Evolutionary conservation across 2,113 vertebrate genomes (phyloP).

Genomic region (Trogon surrucura): DNA sequence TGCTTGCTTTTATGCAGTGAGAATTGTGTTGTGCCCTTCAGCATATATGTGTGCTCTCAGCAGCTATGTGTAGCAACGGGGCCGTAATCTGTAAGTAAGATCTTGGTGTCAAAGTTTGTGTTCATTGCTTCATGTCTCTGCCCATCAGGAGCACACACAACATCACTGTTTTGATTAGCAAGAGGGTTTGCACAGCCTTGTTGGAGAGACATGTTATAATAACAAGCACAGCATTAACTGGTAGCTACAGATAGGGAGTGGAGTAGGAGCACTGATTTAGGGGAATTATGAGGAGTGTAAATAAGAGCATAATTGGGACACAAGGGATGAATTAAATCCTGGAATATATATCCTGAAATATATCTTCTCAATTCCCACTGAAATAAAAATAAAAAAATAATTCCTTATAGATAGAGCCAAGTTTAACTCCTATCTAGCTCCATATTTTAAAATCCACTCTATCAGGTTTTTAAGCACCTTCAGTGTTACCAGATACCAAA

Average conservation of each 20-base stretch:
- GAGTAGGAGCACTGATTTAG: background rate
- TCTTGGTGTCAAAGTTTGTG: background rate
- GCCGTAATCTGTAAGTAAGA: background rate
- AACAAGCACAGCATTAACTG: background rate
- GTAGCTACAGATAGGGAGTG: background rate
- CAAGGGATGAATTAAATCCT: background rate
- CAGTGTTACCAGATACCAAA: background rate
- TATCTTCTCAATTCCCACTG: background rate
- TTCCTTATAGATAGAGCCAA: background rate
- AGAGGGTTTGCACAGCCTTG: background rate
- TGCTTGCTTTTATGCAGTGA: background rate
- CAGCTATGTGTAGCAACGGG: background rate
- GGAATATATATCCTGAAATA: background rate
- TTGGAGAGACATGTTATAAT: background rate
- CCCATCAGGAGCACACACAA: background rate
- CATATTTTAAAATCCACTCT: background rate
- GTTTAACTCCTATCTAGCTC: background rate
- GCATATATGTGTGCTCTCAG: rapidly evolving
- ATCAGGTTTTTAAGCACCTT: background rate
- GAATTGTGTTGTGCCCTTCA: background rate
- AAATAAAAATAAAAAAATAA: background rate
- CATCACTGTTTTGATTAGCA: background rate
- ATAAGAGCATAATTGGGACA: background rate
- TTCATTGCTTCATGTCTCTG: background rate
- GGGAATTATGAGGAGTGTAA: background rate